Percentiles rank a stretch among this genome's conserved stretches.
phyloP scores from a whole-genome alignment of 2,797 vertebrate species.

The Artibeus lituratus region DNA sequence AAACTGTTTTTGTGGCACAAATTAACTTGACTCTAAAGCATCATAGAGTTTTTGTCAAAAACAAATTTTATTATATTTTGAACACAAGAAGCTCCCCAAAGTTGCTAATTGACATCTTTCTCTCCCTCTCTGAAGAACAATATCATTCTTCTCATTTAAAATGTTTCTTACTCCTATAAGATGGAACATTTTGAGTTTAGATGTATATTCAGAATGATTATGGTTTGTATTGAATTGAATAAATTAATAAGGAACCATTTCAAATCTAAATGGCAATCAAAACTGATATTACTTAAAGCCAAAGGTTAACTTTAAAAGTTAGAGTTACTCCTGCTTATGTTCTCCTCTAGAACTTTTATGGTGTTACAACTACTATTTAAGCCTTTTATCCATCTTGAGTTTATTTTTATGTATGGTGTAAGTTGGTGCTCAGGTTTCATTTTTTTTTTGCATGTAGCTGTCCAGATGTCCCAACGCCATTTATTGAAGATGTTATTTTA shows the following conservation, averaged over 20 bases:
- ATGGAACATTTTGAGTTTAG: background rate
- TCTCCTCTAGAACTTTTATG: too few relatives aligned
- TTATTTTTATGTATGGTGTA: too few relatives aligned
- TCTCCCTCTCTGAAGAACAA: background rate
- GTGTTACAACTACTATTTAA: too few relatives aligned
- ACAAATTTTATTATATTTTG: background rate
- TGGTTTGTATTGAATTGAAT: background rate
- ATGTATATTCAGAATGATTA: background rate
- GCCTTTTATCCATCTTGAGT: too few relatives aligned
- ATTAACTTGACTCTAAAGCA: background rate
- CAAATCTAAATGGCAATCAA: background rate
- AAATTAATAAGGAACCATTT: background rate
- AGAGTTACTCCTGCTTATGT: background rate
- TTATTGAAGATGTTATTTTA: too few relatives aligned
- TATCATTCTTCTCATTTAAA: conserved; percentile 65
- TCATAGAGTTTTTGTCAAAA: background rate
- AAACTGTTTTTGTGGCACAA: background rate
- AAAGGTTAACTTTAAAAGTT: background rate
- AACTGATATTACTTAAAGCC: background rate
- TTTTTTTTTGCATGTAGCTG: too few relatives aligned
- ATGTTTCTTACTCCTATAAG: background rate
- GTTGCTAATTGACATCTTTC: conserved; percentile 45
- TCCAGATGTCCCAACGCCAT: too few relatives aligned
- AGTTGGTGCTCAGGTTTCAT: too few relatives aligned
- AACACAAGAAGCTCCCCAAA: background rate